phyloP scores from a whole-genome alignment of 2,888 invertebrate species.

The Apotomis betuletana region DNA sequence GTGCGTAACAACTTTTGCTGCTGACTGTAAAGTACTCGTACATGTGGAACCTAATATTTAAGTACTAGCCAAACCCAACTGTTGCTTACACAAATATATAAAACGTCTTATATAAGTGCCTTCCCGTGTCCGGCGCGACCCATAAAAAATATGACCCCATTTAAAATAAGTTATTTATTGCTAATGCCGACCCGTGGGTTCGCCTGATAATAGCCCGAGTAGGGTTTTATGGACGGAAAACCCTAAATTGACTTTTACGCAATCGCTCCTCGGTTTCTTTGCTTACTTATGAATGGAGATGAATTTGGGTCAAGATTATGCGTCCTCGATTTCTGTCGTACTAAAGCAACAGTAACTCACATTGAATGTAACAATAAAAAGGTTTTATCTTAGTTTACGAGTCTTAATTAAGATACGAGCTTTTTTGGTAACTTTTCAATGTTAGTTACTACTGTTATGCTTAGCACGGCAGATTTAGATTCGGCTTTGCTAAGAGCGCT shows the following conservation, averaged over 20 bases:
- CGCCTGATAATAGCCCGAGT: conserved; percentile 25
- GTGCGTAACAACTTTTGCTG: no score
- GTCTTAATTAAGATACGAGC: no score
- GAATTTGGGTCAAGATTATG: conserved; percentile 15
- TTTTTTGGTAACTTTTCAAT: no score
- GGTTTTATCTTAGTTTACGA: no score
- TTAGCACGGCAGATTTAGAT: no score
- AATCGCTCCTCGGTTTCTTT: conserved; percentile 12
- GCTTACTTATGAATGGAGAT: conserved; percentile 25
- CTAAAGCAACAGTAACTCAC: no score
- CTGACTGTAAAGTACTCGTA: no score
- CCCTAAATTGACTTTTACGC: conserved; percentile 36
- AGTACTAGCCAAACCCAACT: conserved; percentile 16
- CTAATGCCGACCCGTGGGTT: conserved; percentile 22
- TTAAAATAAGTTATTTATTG: conserved; percentile 42
- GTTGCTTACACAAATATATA: conserved; percentile 31
- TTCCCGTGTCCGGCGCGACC: conserved; percentile 22
- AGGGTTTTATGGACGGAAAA: conserved; percentile 21
- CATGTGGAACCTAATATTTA: neutral
- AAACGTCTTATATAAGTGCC: conserved; percentile 31
- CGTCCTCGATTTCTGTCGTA: neutral
- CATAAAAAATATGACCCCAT: conserved; percentile 41
- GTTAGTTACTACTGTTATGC: no score
- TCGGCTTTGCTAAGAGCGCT: no score
- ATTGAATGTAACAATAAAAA: no score